Evolutionary conservation across 2,888 invertebrate genomes (phyloP).

Genomic region (Chromoteleia sp.): DNA sequence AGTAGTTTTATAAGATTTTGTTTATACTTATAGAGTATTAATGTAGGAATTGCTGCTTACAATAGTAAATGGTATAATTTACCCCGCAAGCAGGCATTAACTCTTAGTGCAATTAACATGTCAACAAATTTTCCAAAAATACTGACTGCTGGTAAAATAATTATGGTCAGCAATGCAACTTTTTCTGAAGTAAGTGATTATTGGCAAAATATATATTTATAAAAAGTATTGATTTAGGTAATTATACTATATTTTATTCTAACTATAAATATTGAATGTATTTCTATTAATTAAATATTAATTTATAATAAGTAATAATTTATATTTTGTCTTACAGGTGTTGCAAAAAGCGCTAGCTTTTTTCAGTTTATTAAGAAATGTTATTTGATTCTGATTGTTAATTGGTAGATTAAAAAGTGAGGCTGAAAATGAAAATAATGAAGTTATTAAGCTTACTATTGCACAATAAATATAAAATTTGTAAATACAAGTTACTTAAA

Average conservation of each 20-base stretch:
- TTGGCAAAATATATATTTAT: too few species aligned
- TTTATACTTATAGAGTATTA: conserved; percentile 7
- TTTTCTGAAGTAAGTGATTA: conserved; percentile 20
- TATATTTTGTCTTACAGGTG: conserved; percentile 1
- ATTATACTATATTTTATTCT: too few species aligned
- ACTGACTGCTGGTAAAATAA: conserved; percentile 27
- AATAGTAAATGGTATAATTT: conserved; percentile 20
- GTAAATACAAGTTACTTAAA: too few species aligned
- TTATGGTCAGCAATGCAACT: conserved; percentile 13
- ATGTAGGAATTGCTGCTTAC: conserved; percentile 6
- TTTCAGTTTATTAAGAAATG: conserved; percentile 1
- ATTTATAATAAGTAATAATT: too few species aligned
- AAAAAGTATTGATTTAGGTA: too few species aligned
- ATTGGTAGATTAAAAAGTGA: not conserved
- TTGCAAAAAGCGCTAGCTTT: conserved; percentile 1
- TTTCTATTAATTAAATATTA: too few species aligned
- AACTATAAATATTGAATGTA: too few species aligned
- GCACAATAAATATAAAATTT: too few species aligned
- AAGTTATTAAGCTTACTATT: too few species aligned
- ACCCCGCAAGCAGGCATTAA: conserved; percentile 11
- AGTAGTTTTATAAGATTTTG: not conserved
- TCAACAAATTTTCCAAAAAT: conserved; percentile 17
- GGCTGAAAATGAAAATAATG: too few species aligned
- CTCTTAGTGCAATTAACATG: not conserved
- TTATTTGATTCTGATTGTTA: conserved; percentile 1